These are phyloP conservation scores for Phymanthus crucifer DNA, from an alignment of 92 coral and sea anemone species.

Conservation along the genomic window DNA sequence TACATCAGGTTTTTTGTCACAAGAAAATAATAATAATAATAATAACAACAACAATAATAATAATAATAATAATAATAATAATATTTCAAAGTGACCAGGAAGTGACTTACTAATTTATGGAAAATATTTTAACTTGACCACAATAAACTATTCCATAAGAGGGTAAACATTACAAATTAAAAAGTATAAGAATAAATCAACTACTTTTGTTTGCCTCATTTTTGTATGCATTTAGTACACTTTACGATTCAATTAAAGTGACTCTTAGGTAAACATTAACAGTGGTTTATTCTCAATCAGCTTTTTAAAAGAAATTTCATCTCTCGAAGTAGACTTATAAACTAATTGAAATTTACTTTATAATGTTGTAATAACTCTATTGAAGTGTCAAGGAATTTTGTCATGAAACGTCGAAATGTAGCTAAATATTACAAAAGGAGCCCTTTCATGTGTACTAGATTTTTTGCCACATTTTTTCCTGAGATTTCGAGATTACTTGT, in stretches of 20 bases:
- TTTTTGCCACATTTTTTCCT: neutral
- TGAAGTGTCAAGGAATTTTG: neutral
- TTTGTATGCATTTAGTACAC: neutral
- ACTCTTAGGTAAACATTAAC: neutral
- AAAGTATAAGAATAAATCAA: neutral
- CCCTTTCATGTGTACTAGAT: no score
- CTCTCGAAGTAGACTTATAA: neutral
- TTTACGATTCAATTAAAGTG: neutral
- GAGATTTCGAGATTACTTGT: neutral
- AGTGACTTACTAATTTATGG: no score
- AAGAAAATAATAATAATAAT: no score
- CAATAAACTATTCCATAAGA: neutral
- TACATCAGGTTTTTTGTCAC: no score
- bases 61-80: no score
- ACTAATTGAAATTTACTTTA: neutral
- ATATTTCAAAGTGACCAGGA: no score
- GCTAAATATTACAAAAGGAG: no score
- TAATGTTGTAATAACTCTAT: neutral
- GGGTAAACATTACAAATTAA: neutral
- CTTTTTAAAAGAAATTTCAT: neutral
- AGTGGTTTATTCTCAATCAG: neutral
- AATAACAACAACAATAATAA: no score
- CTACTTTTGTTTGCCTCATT: neutral
- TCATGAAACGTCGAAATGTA: neutral
- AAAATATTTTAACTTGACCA: no score